phyloP scores from a whole-genome alignment of 2,888 invertebrate species.

The Eugnorisma glareosa region DNA sequence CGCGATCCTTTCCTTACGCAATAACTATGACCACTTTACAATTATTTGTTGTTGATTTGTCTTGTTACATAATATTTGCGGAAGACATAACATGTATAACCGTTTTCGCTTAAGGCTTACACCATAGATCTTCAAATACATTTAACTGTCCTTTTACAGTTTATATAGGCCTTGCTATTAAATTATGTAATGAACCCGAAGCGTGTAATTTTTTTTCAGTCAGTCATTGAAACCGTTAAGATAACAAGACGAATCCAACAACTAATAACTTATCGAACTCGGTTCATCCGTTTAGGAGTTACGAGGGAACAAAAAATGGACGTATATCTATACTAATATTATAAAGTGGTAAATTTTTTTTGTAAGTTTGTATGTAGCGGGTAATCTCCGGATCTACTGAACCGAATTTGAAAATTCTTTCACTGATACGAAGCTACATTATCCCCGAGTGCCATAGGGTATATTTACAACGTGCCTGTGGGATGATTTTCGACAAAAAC shows the following conservation, averaged over 20 bases:
- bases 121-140: background rate
- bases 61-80: constrained; percentile 14
- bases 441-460: too few relatives aligned
- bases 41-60: constrained; percentile 26
- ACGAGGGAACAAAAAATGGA: background rate
- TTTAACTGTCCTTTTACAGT: background rate
- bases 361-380: too few relatives aligned
- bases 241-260: background rate
- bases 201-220: too few relatives aligned
- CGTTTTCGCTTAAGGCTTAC: background rate
- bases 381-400: too few relatives aligned
- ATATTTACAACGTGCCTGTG: too few relatives aligned
- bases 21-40: constrained; percentile 33
- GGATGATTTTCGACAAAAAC: too few relatives aligned
- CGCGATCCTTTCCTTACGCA: constrained; percentile 51
- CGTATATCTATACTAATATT: too few relatives aligned
- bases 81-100: background rate
- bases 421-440: too few relatives aligned
- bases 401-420: too few relatives aligned
- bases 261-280: background rate
- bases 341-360: too few relatives aligned
- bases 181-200: too few relatives aligned
- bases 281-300: background rate
- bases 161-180: background rate
- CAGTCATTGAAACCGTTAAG: background rate